Conservation (phyloP, 2,797 vertebrate genomes). For the Hyperoplus lanceolatus region DNA sequence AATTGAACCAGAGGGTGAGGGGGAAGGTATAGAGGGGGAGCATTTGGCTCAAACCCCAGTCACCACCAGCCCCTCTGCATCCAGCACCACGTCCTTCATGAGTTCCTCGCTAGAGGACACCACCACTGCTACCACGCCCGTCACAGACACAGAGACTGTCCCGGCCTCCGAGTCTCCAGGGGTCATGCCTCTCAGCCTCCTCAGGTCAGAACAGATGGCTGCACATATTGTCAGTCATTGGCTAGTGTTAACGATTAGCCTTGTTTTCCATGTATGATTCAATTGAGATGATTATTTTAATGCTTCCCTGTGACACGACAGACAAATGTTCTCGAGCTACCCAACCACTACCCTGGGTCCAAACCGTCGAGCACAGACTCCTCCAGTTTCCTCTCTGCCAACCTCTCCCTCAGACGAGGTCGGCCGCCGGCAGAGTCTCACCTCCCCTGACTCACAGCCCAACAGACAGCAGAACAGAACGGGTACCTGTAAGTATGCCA, state of each 20-base stretch:
- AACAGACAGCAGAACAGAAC: constrained; percentile 91
- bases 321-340: constrained; percentile 99
- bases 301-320: constrained; percentile 65
- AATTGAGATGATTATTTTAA: neutral
- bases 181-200: constrained; percentile 97
- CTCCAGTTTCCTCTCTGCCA: constrained; percentile 95
- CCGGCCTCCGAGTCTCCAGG: constrained; percentile 96
- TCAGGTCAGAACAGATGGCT: constrained; percentile 85
- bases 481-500: constrained; percentile 82
- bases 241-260: neutral
- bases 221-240: neutral
- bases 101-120: constrained; percentile 98
- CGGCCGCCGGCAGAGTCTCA: constrained; percentile 94
- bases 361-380: constrained; percentile 94
- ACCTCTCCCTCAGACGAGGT: constrained; percentile 97
- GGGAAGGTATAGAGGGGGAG: constrained; percentile 87
- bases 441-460: constrained; percentile 95
- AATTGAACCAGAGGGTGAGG: constrained; percentile 90
- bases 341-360: constrained; percentile 95
- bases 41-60: constrained; percentile 95
- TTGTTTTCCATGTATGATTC: neutral
- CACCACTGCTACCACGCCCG: constrained; percentile 97
- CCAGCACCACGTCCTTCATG: constrained; percentile 99
- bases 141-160: constrained; percentile 96
- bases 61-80: constrained; percentile 97